Percentiles rank a stretch among this genome's conserved stretches.
phyloP scores from a whole-genome alignment of 2,888 invertebrate species.

The Chloroclystis v-ata region DNA sequence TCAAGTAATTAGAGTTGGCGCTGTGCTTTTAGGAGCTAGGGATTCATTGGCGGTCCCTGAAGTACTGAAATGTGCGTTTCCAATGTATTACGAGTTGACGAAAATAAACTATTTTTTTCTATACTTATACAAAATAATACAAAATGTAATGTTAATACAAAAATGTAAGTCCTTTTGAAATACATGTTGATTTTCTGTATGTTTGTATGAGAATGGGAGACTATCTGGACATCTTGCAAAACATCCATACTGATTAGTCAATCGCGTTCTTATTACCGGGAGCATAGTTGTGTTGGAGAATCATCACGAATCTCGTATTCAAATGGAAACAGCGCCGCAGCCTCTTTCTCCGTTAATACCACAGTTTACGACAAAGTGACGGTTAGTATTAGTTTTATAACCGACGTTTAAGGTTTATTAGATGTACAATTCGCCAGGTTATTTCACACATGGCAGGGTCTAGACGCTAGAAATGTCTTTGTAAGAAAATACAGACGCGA shows the following conservation, averaged over 20 bases:
- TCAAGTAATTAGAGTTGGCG: slow-evolving; percentile 39
- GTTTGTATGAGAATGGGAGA: too few relatives aligned
- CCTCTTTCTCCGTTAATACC: slow-evolving; percentile 45
- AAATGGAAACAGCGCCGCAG: slow-evolving; percentile 32
- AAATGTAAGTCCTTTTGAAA: too few relatives aligned
- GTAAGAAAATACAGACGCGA: slow-evolving; percentile 48
- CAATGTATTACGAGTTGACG: slow-evolving; percentile 20
- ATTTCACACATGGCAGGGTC: slow-evolving; percentile 70
- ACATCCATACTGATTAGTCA: too few relatives aligned
- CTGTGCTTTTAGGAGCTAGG: slow-evolving; percentile 43
- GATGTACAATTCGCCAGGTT: slow-evolving; percentile 66
- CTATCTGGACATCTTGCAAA: too few relatives aligned
- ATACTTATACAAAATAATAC: too few relatives aligned
- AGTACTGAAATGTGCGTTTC: slow-evolving; percentile 31
- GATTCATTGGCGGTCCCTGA: slow-evolving; percentile 41
- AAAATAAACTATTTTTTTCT: too few relatives aligned
- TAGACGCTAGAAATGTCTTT: slow-evolving; percentile 63
- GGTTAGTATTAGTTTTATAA: slow-evolving; percentile 70
- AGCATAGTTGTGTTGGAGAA: too few relatives aligned
- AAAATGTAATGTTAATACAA: too few relatives aligned
- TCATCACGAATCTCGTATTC: slow-evolving; percentile 10
- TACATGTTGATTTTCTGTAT: too few relatives aligned
- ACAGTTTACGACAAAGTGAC: slow-evolving; percentile 67
- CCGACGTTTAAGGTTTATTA: slow-evolving; percentile 71
- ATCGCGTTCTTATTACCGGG: too few relatives aligned